A percentile compares a stretch with the other conserved stretches of the same genome.
Conservation (phyloP, 2,888 invertebrate genomes). For the Cosmorhoe ocellata region DNA sequence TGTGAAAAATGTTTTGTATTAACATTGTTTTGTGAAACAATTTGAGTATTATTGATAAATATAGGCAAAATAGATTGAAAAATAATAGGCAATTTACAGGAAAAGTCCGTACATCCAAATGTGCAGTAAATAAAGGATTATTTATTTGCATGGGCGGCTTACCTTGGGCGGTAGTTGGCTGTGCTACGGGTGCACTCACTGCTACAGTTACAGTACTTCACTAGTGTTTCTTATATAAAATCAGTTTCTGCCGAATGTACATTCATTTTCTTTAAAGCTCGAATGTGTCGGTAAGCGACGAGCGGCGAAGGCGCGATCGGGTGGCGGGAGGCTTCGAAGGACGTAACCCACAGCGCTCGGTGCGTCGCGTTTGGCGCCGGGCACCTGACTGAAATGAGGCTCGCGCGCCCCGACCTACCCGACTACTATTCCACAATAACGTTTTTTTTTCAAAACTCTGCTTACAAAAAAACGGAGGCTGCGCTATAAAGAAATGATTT, state of each 20-base stretch:
- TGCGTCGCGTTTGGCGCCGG: conserved; percentile 74
- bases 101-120: too few species aligned
- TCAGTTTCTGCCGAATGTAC: conserved; percentile 33
- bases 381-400: conserved; percentile 78
- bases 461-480: conserved; percentile 73
- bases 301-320: conserved; percentile 34
- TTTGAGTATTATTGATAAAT: too few species aligned
- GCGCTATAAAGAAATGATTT: conserved; percentile 80
- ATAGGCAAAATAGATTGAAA: too few species aligned
- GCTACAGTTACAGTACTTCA: conserved; percentile 48
- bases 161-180: conserved; percentile 57
- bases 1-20: too few species aligned
- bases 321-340: conserved; percentile 57
- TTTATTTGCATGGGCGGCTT: conserved; percentile 31
- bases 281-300: conserved; percentile 32
- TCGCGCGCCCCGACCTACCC: conserved; percentile 80
- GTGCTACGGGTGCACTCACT: conserved; percentile 59
- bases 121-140: neutral
- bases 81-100: too few species aligned
- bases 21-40: too few species aligned
- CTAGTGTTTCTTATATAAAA: conserved; percentile 23
- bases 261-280: conserved; percentile 30
- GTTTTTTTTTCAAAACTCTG: conserved; percentile 72
- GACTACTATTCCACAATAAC: conserved; percentile 68
- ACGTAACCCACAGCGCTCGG: conserved; percentile 46